A percentile compares a stretch with the other conserved stretches of the same genome.
Conservation (phyloP, 2,888 invertebrate genomes). For the Gastrophysa polygoni region DNA sequence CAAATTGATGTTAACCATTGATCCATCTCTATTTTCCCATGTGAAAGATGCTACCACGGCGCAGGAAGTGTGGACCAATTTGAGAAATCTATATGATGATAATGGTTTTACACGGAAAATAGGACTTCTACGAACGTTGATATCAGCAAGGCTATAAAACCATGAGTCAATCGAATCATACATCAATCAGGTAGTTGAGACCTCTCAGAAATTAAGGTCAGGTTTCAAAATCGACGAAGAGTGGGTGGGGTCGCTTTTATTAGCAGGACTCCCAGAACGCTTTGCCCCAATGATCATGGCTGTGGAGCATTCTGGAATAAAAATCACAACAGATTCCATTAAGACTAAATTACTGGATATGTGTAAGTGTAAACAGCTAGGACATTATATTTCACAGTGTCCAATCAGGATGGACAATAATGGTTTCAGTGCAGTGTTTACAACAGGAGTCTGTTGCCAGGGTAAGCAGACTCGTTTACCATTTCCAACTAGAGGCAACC, state of each 20-base stretch:
- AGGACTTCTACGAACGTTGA: conserved; percentile 33
- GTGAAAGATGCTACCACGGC: no score
- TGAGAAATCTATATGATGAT: conserved; percentile 10
- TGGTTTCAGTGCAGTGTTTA: conserved; percentile 18
- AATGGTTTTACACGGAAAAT: conserved; percentile 32
- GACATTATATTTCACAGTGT: conserved; percentile 28
- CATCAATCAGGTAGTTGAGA: conserved; percentile 39
- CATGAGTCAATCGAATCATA: conserved; percentile 39
- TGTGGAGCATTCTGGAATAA: conserved; percentile 40
- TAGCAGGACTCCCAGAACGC: conserved; percentile 39
- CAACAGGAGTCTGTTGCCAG: conserved; percentile 16
- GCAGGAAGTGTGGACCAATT: no score
- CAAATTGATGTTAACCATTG: no score
- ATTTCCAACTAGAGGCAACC: conserved; percentile 32
- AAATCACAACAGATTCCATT: conserved; percentile 38
- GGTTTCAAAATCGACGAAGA: conserved; percentile 36
- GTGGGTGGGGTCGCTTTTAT: conserved; percentile 35
- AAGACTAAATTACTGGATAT: conserved; percentile 43
- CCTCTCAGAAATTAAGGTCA: conserved; percentile 33
- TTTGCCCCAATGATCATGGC: conserved; percentile 41
- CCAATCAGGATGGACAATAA: background rate
- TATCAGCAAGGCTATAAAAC: conserved; percentile 38
- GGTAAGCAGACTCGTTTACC: conserved; percentile 31
- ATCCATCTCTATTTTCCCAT: no score
- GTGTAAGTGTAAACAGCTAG: conserved; percentile 33